Percentiles rank a stretch among this genome's conserved stretches.
Evolutionary conservation across 2,797 vertebrate species (phyloP).

Genomic region (Euthynnus affinis): DNA sequence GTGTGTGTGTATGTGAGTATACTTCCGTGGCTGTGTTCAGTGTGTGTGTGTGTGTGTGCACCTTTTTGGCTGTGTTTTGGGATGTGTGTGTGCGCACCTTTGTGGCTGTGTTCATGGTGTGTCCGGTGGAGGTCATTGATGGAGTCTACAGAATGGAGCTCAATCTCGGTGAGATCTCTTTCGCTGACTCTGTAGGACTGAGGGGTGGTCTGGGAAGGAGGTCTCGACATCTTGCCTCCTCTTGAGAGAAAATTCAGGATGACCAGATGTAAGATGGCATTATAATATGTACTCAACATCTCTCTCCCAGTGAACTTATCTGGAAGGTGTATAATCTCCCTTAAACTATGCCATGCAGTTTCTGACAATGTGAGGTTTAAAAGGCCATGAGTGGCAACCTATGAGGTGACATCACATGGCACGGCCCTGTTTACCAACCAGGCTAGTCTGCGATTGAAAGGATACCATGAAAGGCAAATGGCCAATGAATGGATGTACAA

Average conservation of each 20-base stretch:
- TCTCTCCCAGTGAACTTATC: neutral
- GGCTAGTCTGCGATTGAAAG: no score
- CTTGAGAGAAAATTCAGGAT: neutral
- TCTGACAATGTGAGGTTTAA: neutral
- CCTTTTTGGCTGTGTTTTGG: no score
- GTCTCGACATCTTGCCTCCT: constrained; percentile 74
- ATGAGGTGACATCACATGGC: neutral
- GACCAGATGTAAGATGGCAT: neutral
- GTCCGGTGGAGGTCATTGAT: constrained; percentile 93
- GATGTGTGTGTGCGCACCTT: constrained; percentile 60
- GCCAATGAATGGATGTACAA: neutral
- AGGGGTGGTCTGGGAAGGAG: constrained; percentile 75
- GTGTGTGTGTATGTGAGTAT: neutral
- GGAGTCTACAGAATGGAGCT: constrained; percentile 92
- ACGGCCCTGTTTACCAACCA: neutral
- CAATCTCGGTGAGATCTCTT: constrained; percentile 89
- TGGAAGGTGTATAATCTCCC: neutral
- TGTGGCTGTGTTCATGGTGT: constrained; percentile 72
- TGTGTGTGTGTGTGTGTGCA: constrained; percentile 8
- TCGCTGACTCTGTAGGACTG: constrained; percentile 83
- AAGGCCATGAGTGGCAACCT: neutral
- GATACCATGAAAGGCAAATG: neutral
- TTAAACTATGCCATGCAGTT: neutral
- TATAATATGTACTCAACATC: neutral
- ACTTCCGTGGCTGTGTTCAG: neutral